Evolutionary conservation across 2,797 vertebrate genomes (phyloP).

Genomic region (Capromys pilorides): DNA sequence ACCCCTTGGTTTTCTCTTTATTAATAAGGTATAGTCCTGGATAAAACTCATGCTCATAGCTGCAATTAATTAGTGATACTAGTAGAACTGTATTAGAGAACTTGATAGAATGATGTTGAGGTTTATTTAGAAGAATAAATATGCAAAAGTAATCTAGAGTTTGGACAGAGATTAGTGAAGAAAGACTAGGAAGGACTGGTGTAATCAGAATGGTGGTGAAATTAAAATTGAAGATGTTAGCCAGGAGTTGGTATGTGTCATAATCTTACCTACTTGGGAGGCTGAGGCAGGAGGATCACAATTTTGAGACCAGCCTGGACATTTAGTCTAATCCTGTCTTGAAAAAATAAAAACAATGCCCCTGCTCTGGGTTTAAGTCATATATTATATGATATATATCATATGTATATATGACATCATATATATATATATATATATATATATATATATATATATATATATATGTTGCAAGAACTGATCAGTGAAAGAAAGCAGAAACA

Average conservation of each 20-base stretch:
- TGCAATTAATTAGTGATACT: neutral
- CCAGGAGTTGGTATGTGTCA: neutral
- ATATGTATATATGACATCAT: neutral
- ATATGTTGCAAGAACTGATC: neutral
- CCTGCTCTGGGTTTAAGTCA: neutral
- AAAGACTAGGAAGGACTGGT: neutral
- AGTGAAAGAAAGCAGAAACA: slow-evolving; percentile 3
- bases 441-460: too few relatives aligned
- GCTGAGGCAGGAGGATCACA: neutral
- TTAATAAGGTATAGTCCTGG: neutral
- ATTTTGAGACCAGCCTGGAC: neutral
- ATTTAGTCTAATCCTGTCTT: neutral
- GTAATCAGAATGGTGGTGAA: slow-evolving; percentile 23
- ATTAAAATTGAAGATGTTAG: neutral
- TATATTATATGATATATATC: neutral
- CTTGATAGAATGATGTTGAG: slow-evolving; percentile 6
- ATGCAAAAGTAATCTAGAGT: neutral
- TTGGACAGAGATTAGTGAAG: neutral
- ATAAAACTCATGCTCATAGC: neutral
- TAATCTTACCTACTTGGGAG: neutral
- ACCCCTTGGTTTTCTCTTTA: neutral
- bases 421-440: neutral
- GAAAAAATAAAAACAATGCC: neutral
- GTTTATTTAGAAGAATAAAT: slow-evolving; percentile 51
- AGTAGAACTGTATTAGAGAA: neutral